Conservation (phyloP, 2,113 vertebrate species). For the Nycticorax nycticorax region DNA sequence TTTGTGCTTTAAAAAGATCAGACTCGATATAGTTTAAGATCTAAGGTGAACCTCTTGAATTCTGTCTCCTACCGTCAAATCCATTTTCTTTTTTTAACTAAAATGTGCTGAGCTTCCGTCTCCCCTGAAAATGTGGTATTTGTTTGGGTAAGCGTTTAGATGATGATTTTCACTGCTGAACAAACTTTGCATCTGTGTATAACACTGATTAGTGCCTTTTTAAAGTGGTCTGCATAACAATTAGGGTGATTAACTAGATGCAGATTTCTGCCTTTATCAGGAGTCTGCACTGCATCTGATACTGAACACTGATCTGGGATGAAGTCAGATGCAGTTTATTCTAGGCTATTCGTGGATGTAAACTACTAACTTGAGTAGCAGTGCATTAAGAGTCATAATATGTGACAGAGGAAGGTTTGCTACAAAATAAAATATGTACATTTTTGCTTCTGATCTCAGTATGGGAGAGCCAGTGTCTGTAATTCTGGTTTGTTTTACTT, state of each 20-base stretch:
- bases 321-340: background rate
- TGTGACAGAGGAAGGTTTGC: background rate
- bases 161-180: background rate
- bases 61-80: background rate
- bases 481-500: background rate
- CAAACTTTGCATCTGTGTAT: background rate
- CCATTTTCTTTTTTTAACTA: background rate
- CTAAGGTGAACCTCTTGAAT: background rate
- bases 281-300: background rate
- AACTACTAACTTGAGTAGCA: background rate
- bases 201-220: constrained; percentile 21
- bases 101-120: background rate
- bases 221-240: background rate
- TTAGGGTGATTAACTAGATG: constrained; percentile 26
- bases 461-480: background rate
- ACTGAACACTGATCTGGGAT: background rate
- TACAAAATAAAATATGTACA: background rate
- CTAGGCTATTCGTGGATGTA: background rate
- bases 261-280: constrained; percentile 9
- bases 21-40: background rate
- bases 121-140: background rate
- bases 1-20: background rate
- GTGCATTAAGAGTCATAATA: background rate
- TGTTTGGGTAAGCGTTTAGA: background rate
- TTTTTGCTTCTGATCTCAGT: background rate